phyloP scores from a whole-genome alignment of 1,140 invertebrate species.

The Bombyx mori region DNA sequence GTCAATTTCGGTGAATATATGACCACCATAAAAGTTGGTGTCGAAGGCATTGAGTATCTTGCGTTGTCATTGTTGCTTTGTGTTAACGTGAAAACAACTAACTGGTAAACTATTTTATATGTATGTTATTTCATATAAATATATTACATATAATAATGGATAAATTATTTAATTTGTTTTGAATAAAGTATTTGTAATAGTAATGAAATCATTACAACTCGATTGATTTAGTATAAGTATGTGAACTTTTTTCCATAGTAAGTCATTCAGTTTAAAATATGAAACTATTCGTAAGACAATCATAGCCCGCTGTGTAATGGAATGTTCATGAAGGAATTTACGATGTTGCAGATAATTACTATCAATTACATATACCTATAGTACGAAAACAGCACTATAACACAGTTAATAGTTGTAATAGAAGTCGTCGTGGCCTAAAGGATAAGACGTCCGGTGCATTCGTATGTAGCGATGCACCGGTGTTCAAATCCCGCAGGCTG shows the following conservation, averaged over 20 bases:
- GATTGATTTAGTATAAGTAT: neutral
- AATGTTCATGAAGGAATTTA: conserved; percentile 4
- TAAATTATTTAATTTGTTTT: neutral
- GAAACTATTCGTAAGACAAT: neutral
- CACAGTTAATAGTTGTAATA: too few species aligned
- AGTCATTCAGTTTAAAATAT: neutral
- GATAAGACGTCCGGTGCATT: too few species aligned
- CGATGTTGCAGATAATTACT: neutral
- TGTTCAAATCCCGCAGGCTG: too few species aligned
- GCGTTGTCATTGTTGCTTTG: conserved; percentile 51
- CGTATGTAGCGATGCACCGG: too few species aligned
- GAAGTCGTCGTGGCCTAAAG: too few species aligned
- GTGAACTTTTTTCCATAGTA: neutral
- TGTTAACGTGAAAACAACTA: conserved; percentile 39
- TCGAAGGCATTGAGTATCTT: conserved; percentile 49
- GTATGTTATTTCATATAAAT: neutral
- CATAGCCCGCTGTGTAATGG: neutral
- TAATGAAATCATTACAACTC: neutral
- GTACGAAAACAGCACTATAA: too few species aligned
- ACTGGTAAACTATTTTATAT: conserved; percentile 26
- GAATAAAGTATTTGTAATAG: neutral
- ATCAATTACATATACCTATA: too few species aligned
- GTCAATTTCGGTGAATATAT: conserved; percentile 61
- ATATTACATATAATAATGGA: neutral
- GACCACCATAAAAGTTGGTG: conserved; percentile 56